Evolutionary conservation across 2,113 vertebrate genomes (phyloP), one percentile per base, ranked within the genome.

Genomic region (Ornithorhynchus anatinus): DNA sequence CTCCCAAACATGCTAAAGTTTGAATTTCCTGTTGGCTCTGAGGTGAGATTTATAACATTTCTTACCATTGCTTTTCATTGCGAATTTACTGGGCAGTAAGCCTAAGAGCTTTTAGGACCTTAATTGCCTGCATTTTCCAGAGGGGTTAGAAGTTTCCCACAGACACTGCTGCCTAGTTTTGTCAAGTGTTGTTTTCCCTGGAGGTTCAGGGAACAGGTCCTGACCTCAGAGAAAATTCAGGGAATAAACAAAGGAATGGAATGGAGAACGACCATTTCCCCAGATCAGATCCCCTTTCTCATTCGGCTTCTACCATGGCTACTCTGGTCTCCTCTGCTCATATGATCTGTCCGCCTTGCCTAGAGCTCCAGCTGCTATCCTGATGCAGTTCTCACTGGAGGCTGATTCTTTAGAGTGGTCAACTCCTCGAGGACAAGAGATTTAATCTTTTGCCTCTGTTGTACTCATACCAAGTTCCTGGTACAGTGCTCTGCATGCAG

Each of bases 11-110:
- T 84, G 85, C 90, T 81, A 85, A 89, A 83, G 81, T 89, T 88
- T 88, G 92, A 94, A 94, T 93, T 93, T 94, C 91, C 90, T 93
- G 91, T 94, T 92, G 91, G 91, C 92, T 89, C 90, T 76, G 89
- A 91, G 87, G 90, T 88, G 89, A 92, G 89, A 92, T 92, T 93
- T 92, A 92, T 93, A 93, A 90, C 90, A 71, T 93, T 91, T 93
- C 91, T 92, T 91, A 91, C 90, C 84, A 84, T 91, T 87, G 86
- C 91, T 91, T 92, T 93, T 92, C 60, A 23, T 85, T 82, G 72
- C 86, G 84, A 91, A 71, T 88, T 93, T 92, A 93, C 88, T 91
- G 85, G 89, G 90, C 88, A 90, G 76, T 89, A 88, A 92, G 90
- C 91, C 93, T 89, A 82, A 87, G 86, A 87, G 85, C 75, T 80